Percentiles rank a stretch among this genome's conserved stretches.
These are phyloP conservation scores for Gavia stellata DNA, from an alignment of 2,113 vertebrate species.

Conservation along the genomic window DNA sequence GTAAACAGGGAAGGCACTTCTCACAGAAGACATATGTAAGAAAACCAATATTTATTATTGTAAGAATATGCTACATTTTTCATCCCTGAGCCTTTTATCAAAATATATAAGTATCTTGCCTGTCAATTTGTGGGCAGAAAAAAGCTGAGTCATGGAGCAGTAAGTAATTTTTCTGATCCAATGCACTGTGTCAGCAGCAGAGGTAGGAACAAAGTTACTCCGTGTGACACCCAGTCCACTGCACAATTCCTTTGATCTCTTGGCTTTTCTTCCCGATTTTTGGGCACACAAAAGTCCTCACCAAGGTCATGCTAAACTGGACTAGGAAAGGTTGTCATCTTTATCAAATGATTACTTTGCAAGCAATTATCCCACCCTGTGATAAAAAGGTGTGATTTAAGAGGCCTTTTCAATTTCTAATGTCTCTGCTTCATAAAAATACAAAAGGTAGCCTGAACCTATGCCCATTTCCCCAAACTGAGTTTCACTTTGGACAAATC, in stretches of 20 bases:
- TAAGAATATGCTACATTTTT: background rate
- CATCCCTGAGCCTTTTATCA: background rate
- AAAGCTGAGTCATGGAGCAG: background rate
- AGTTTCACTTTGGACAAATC: background rate
- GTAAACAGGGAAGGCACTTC: background rate
- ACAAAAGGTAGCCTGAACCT: background rate
- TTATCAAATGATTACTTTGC: background rate
- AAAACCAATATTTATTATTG: background rate
- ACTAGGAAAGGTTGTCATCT: background rate
- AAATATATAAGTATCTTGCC: background rate
- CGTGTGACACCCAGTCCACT: background rate
- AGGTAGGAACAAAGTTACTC: background rate
- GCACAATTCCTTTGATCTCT: background rate
- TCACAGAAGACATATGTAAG: background rate
- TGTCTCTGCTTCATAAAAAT: background rate
- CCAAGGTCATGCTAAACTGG: background rate
- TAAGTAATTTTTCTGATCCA: background rate
- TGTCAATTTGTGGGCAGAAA: background rate
- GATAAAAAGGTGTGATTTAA: background rate
- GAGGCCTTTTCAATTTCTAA: background rate
- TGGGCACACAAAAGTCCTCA: background rate
- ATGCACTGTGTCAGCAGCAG: background rate
- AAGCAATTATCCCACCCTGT: background rate
- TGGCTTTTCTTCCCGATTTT: background rate
- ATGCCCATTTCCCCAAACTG: background rate